These are phyloP conservation scores for Trachymyrmex cornetzi DNA, from an alignment of 1,140 invertebrate species.

Conservation along the genomic window DNA sequence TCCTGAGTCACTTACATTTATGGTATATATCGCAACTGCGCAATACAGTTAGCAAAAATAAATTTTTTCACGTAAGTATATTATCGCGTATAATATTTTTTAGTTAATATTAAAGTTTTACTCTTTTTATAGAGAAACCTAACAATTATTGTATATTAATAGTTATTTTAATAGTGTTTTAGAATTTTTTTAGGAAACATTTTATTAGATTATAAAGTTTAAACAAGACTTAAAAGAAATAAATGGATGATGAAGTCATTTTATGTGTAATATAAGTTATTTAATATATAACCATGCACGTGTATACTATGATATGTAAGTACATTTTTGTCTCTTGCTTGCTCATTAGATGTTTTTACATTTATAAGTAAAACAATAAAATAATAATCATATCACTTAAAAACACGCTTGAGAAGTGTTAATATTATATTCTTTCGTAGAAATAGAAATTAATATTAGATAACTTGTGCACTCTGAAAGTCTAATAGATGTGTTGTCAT, in stretches of 20 bases:
- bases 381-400: not conserved
- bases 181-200: too few relatives aligned
- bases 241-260: not conserved
- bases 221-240: too few relatives aligned
- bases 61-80: not conserved
- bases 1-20: too few relatives aligned
- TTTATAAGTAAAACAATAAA: not conserved
- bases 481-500: constrained; percentile 41
- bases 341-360: not conserved
- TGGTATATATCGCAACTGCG: not conserved
- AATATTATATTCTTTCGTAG: not conserved
- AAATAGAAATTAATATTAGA: constrained; percentile 9
- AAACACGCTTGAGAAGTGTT: not conserved
- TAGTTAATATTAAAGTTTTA: not conserved
- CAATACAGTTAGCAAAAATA: not conserved
- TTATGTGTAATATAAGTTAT: not conserved
- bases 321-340: not conserved
- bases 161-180: not conserved
- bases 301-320: not conserved
- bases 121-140: not conserved
- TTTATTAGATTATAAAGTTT: too few relatives aligned
- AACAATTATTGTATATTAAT: not conserved
- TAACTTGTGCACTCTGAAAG: not conserved
- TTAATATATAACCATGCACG: not conserved
- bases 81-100: not conserved